These are phyloP conservation scores for Parapristionchus giblindavisi DNA, from an alignment of 2,888 invertebrate species.

Conservation along the genomic window DNA sequence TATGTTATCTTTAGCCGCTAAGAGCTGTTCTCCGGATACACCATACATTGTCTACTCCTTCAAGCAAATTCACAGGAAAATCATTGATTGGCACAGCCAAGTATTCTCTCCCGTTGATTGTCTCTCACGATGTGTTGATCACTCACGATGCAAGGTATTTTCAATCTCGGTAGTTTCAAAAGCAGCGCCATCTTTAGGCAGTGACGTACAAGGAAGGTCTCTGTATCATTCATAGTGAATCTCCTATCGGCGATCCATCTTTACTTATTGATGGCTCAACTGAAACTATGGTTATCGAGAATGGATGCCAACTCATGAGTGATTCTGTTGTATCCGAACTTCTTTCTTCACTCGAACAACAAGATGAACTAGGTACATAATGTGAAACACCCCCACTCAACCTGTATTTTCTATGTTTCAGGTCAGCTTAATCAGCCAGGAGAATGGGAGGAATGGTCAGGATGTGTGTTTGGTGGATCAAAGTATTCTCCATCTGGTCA, in stretches of 20 bases:
- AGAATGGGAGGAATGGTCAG: constrained; percentile 38
- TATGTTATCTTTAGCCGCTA: constrained; percentile 42
- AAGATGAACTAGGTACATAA: neutral
- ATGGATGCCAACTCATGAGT: constrained; percentile 49
- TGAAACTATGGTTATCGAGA: constrained; percentile 56
- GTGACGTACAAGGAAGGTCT: constrained; percentile 54
- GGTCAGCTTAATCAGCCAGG: neutral
- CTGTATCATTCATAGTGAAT: constrained; percentile 51
- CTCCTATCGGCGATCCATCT: constrained; percentile 42
- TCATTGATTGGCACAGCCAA: constrained; percentile 32
- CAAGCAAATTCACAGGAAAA: constrained; percentile 44
- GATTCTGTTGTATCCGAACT: neutral
- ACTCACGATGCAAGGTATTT: constrained; percentile 48
- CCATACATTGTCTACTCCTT: constrained; percentile 51
- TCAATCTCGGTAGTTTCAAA: neutral
- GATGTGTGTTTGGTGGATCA: constrained; percentile 35
- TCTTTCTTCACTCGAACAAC: neutral
- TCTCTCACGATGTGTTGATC: constrained; percentile 51
- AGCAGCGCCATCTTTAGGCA: constrained; percentile 41
- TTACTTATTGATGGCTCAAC: constrained; percentile 48
- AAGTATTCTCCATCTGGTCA: constrained; percentile 28
- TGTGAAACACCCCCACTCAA: neutral
- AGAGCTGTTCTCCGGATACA: constrained; percentile 51
- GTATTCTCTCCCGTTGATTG: constrained; percentile 53
- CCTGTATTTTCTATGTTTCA: neutral